Evolutionary conservation across 2,888 invertebrate genomes (phyloP), one percentile per base, ranked within the genome.

Genomic region (Lithosia quadra): DNA sequence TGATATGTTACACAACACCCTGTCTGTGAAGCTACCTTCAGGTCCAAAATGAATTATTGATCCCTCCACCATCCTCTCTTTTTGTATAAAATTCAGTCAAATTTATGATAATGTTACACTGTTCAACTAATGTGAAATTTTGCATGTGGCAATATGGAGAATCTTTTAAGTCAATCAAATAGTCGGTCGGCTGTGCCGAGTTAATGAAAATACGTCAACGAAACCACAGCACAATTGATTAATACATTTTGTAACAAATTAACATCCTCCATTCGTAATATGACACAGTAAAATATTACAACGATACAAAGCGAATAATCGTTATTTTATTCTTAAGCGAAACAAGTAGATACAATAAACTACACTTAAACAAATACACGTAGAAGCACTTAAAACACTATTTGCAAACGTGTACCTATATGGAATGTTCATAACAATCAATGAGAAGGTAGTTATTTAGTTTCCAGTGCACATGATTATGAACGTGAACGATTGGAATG

Each of bases 1-100:
- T 92, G 93, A 93, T 93, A 93, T 93, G 93, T 93, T 85, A 88
- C 82, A 87, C 88, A 86, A 88, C 86, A 93, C 93, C 92, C 92
- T 92, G 91, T 91, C 85, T 86, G 88, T 85, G 85, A 87, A 88
- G 84, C 87, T 88, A 86, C 81, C 82, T 85, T 86, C 88, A 85
- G 84, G 86, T 88, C 85, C 86, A 83, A 87, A 83, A 85, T 88
- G 88, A 88, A 85, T 86, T 87, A 84, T 89, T 92, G 92, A 86
- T 91, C 92, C 92, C 91, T 84, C 64, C 85, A 85, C 83, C 85
- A 85, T 86, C 53, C 73, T 82, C 73, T 82, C 83, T 87, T 84
- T 79, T 83, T 83, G 75, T 88, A 86, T 78, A 82, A 84, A 87
- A 88, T 80, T 90, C 91, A 90, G 91, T 90, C 91, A 77, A 85